Evolutionary conservation across 2,113 vertebrate genomes (phyloP).

Genomic region (Cyanistes caeruleus): DNA sequence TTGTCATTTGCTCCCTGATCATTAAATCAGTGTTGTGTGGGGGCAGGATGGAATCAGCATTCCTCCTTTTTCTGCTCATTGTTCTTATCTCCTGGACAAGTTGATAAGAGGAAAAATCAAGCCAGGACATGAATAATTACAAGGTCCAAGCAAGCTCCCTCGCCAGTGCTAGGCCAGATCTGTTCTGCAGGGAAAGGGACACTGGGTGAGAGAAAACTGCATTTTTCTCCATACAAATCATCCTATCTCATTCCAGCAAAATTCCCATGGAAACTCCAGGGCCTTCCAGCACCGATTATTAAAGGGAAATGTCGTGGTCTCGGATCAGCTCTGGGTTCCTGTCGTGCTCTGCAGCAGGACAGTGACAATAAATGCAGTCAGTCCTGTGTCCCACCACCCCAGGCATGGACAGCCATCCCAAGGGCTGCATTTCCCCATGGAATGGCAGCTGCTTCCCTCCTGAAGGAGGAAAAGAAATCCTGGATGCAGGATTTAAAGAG

Average conservation of each 20-base stretch:
- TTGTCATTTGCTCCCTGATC: not conserved
- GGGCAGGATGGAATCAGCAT: not conserved
- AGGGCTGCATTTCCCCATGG: not conserved
- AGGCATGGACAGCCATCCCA: not conserved
- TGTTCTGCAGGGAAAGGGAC: not conserved
- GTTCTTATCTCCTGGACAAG: constrained; percentile 28
- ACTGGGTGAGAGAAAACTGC: not conserved
- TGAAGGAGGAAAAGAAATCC: not conserved
- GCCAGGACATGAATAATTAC: constrained; percentile 18
- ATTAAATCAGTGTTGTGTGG: not conserved
- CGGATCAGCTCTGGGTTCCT: not conserved
- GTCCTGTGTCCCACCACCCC: not conserved
- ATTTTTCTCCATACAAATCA: constrained; percentile 1
- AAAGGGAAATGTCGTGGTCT: not conserved
- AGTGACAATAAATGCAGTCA: not conserved
- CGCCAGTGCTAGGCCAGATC: not conserved
- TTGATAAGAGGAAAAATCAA: not conserved
- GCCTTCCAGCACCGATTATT: not conserved
- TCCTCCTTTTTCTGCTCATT: not conserved
- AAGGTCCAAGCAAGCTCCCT: not conserved
- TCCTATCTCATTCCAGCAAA: not conserved
- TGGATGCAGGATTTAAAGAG: not conserved
- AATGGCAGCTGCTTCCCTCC: not conserved
- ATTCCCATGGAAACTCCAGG: not conserved
- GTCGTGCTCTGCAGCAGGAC: not conserved